Percentiles rank a stretch among this genome's conserved stretches.
Conservation (phyloP, 2,797 vertebrate species). For the Neoniphon sammara region DNA sequence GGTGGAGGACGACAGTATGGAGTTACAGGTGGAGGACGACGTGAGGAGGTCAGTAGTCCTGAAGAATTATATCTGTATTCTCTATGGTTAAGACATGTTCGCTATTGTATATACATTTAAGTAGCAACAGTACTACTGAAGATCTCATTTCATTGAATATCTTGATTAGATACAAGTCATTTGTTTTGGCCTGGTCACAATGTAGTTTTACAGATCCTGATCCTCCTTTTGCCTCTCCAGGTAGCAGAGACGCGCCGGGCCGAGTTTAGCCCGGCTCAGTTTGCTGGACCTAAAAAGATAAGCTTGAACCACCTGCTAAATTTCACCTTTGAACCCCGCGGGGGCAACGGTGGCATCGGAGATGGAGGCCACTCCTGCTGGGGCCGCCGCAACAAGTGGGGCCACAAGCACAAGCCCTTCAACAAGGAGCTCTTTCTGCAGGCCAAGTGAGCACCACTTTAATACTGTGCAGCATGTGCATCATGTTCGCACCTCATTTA, state of each 20-base stretch:
- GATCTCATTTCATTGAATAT: neutral
- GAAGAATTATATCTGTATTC: neutral
- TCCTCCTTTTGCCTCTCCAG: conserved; percentile 73
- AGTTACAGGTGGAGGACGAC: conserved; percentile 92
- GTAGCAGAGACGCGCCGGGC: conserved; percentile 98
- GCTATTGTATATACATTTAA: neutral
- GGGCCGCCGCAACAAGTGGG: conserved; percentile 98
- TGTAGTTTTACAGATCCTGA: neutral
- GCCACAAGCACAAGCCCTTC: conserved; percentile 95
- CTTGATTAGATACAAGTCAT: neutral
- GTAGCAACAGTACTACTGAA: neutral
- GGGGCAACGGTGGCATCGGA: conserved; percentile 84
- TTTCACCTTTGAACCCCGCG: conserved; percentile 98
- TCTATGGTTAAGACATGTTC: too few relatives aligned
- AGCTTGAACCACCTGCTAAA: conserved; percentile 98
- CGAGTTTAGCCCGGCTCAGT: conserved; percentile 98
- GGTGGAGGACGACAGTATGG: conserved; percentile 90
- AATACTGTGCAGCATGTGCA: neutral
- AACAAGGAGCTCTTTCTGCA: conserved; percentile 99
- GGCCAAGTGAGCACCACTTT: conserved; percentile 90
- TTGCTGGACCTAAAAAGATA: conserved; percentile 98
- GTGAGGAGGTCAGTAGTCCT: conserved; percentile 91
- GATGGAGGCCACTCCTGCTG: conserved; percentile 90
- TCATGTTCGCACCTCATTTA: neutral
- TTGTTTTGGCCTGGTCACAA: neutral